Evolutionary conservation across 2,888 invertebrate genomes (phyloP), one percentile per base, ranked within the genome.

Genomic region (Nomada hirtipes): DNA sequence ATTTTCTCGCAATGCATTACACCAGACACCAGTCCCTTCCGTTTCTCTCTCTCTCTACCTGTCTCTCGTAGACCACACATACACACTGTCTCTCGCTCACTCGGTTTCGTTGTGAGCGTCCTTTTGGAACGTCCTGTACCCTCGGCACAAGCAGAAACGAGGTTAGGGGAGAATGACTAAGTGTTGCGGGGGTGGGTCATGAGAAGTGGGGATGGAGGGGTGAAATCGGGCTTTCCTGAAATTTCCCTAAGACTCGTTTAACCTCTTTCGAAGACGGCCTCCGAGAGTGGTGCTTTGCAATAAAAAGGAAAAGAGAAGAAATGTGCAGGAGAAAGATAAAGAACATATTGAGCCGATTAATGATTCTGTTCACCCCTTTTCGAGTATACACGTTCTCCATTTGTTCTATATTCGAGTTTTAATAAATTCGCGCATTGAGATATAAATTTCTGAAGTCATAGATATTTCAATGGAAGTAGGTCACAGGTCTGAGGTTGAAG

Each of bases 111-210:
- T n/a, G 20, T 50, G 4, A 36, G 1, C 60, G 42, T 59, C 74
- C 76, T 84, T 73, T 85, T 86, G 83, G 59, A 82, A 50, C 86
- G 82, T 82, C 86, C 86, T 82, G 87, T 90, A 87, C 81, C 84
- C 73, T 82, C 76, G 71, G 42, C 83, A 80, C 75, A 81, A 84
- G 83, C 63, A 73, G 85, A 86, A 89, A 90, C 86, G 86, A 88
- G 89, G 89, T 90, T 89, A 89, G 89, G 90, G 89, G 87, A 89
- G 89, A 86, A 90, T 90, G 89, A 90, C 90, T 90, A 90, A 89
- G 87, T 88, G 84, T 84, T 78, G 36, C 69, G 63, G 77, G 85
- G 88, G 86, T 85, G 84, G 86, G 83, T 83, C 88, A 82, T 75
- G 71, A 26, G 73, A 71, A 64, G 64, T 53, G 70, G 59, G 79